These are phyloP conservation scores for Manis crassicaudata DNA, from an alignment of 2,797 vertebrate species.

Conservation along the genomic window DNA sequence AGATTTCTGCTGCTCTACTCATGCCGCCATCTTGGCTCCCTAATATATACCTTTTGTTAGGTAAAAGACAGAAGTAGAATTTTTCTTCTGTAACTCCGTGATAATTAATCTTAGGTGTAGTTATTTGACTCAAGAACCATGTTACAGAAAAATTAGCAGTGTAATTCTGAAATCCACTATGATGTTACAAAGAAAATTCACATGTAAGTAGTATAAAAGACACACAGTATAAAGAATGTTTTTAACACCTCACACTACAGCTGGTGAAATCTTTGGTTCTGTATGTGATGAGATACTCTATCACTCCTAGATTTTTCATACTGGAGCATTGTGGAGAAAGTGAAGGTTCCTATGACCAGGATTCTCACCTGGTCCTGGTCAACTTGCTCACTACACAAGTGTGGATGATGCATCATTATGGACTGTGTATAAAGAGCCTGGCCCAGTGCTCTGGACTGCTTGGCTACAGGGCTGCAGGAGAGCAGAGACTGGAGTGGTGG, in stretches of 20 bases:
- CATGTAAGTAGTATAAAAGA: neutral
- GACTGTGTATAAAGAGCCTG: no score
- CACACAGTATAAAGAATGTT: neutral
- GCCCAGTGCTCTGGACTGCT: no score
- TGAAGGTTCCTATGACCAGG: no score
- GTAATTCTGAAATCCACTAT: neutral
- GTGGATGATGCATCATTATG: no score
- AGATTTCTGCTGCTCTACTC: no score
- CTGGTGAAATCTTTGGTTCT: neutral
- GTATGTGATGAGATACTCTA: neutral
- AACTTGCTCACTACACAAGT: no score
- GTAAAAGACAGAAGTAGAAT: neutral
- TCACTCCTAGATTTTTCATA: neutral
- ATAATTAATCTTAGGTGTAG: neutral
- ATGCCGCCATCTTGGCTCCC: no score
- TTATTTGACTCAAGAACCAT: neutral
- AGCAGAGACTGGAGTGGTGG: no score
- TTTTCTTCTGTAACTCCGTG: conserved; percentile 8
- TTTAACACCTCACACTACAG: neutral
- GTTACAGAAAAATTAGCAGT: neutral
- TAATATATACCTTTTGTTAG: neutral
- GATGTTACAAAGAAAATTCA: neutral
- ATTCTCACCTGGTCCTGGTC: no score
- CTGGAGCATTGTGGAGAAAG: neutral
- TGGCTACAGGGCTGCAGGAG: no score